Conservation (phyloP, 1,140 invertebrate genomes). For the Temnothorax curvispinosus region DNA sequence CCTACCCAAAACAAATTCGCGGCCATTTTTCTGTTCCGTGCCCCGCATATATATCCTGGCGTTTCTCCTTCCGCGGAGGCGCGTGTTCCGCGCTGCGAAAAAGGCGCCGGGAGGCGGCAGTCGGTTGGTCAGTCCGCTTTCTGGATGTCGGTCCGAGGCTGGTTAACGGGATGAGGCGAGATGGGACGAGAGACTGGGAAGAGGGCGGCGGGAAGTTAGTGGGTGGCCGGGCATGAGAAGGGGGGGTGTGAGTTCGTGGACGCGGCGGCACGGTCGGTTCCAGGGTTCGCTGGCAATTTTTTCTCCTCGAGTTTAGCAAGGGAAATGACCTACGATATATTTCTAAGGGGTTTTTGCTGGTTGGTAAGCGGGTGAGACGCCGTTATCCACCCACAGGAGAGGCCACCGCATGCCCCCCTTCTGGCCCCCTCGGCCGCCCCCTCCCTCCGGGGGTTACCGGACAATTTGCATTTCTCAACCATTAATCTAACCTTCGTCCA, state of each 20-base stretch:
- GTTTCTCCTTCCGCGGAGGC: slow-evolving; percentile 67
- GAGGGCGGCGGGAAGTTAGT: not conserved
- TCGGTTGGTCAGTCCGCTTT: slow-evolving; percentile 71
- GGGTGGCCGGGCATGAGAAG: slow-evolving; percentile 7
- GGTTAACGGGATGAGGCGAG: slow-evolving; percentile 52
- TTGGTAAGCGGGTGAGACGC: slow-evolving; percentile 76
- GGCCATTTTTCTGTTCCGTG: slow-evolving; percentile 74
- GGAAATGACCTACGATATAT: slow-evolving; percentile 84
- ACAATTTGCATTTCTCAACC: slow-evolving; percentile 85
- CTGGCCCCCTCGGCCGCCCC: slow-evolving; percentile 16
- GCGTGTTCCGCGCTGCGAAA: slow-evolving; percentile 70
- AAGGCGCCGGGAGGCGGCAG: slow-evolving; percentile 68
- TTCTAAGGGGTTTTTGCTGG: slow-evolving; percentile 82
- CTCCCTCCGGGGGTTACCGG: slow-evolving; percentile 70
- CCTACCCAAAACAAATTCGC: slow-evolving; percentile 74
- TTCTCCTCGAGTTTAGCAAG: slow-evolving; percentile 83
- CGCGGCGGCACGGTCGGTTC: slow-evolving; percentile 68
- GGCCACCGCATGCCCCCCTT: slow-evolving; percentile 41
- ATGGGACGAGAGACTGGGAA: slow-evolving; percentile 33
- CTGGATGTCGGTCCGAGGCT: slow-evolving; percentile 56
- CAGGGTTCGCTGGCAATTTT: slow-evolving; percentile 77
- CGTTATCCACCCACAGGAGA: slow-evolving; percentile 74
- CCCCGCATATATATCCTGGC: slow-evolving; percentile 68
- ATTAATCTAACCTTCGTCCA: slow-evolving; percentile 83
- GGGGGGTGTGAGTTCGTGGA: slow-evolving; percentile 58